Conservation (phyloP, 1,140 invertebrate genomes). For the Thrips palmi region DNA sequence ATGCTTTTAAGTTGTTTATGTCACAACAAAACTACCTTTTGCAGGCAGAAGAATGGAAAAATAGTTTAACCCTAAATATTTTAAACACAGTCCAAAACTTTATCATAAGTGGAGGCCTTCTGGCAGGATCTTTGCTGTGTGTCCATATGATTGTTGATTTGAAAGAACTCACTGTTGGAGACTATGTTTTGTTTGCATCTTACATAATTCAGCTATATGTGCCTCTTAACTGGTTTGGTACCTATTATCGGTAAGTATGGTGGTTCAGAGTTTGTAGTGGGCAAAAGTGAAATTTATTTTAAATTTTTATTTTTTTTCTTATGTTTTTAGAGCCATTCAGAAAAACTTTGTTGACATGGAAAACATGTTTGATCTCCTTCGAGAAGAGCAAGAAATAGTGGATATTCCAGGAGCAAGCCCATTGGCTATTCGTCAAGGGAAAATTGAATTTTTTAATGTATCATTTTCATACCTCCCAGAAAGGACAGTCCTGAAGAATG, state of each 20-base stretch:
- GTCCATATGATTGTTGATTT: conserved; percentile 55
- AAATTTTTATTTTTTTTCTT: background rate
- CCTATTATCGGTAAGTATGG: conserved; percentile 74
- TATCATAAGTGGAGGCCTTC: conserved; percentile 68
- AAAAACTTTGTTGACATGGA: conserved; percentile 98
- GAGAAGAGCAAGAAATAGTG: conserved; percentile 67
- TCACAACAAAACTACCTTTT: conserved; percentile 16
- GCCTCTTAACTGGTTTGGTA: conserved; percentile 93
- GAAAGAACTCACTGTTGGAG: conserved; percentile 63
- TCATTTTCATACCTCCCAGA: conserved; percentile 75
- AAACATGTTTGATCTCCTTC: conserved; percentile 93
- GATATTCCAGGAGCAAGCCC: conserved; percentile 60
- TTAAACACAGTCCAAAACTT: conserved; percentile 80
- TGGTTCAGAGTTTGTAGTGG: conserved; percentile 2
- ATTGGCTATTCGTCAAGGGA: conserved; percentile 48
- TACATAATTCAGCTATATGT: conserved; percentile 94
- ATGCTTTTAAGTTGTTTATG: background rate
- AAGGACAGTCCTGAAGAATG: conserved; percentile 58
- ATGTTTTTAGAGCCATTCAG: conserved; percentile 64
- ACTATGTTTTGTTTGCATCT: conserved; percentile 86
- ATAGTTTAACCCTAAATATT: conserved; percentile 66
- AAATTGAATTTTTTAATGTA: conserved; percentile 78
- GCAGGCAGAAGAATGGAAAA: conserved; percentile 73
- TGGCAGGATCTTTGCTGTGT: conserved; percentile 75
- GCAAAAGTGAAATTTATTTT: background rate